These are phyloP conservation scores for Saxidomus purpurata DNA, from an alignment of 1,140 invertebrate species.

Conservation along the genomic window DNA sequence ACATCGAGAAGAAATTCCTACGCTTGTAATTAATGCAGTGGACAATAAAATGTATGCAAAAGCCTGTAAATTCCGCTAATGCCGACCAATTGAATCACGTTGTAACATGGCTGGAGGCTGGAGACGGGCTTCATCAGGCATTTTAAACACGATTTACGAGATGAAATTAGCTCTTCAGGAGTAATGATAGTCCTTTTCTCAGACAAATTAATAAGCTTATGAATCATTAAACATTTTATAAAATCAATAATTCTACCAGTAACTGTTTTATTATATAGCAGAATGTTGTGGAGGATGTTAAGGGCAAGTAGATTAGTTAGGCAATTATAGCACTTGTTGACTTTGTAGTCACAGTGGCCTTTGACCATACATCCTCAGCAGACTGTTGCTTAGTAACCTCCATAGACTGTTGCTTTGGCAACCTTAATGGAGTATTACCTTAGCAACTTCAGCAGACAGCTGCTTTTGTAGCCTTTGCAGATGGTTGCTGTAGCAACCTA, in stretches of 20 bases:
- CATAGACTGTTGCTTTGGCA: too few relatives aligned
- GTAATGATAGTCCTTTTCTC: slow-evolving; percentile 25
- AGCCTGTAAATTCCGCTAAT: slow-evolving; percentile 17
- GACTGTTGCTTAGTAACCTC: too few relatives aligned
- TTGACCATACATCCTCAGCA: too few relatives aligned
- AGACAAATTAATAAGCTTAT: slow-evolving; percentile 35
- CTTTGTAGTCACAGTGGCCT: too few relatives aligned
- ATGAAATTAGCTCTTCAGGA: slow-evolving; percentile 27
- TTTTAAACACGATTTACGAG: slow-evolving; percentile 36
- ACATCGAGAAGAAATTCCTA: neutral
- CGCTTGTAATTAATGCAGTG: slow-evolving; percentile 25
- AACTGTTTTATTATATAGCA: neutral
- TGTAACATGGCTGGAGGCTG: neutral
- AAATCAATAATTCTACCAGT: neutral
- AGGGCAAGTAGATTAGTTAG: too few relatives aligned
- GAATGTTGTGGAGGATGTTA: neutral
- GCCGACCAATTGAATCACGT: slow-evolving; percentile 27
- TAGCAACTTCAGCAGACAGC: too few relatives aligned
- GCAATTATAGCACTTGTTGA: too few relatives aligned
- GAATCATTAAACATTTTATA: slow-evolving; percentile 44
- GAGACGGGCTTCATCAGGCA: slow-evolving; percentile 14
- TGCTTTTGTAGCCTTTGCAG: too few relatives aligned
- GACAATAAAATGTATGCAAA: slow-evolving; percentile 41
- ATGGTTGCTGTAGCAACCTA: too few relatives aligned
- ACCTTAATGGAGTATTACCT: too few relatives aligned